phyloP scores from a whole-genome alignment of 2,888 invertebrate species.

The Deilephila porcellus region DNA sequence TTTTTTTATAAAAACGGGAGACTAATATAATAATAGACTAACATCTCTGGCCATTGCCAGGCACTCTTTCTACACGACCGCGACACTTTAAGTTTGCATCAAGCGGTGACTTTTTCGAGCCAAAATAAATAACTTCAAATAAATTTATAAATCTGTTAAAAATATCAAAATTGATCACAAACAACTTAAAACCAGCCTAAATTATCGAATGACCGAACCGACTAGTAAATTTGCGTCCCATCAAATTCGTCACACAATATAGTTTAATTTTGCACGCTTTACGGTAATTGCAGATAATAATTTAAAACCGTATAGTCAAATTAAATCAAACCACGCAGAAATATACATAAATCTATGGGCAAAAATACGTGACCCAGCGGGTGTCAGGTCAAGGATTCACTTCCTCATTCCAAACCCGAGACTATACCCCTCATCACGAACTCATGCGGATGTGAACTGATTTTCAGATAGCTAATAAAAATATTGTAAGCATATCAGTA shows the following conservation, averaged over 20 bases:
- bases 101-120: too few relatives aligned
- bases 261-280: neutral
- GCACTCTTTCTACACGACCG: too few relatives aligned
- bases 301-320: neutral
- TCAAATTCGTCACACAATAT: neutral
- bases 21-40: too few relatives aligned
- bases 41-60: too few relatives aligned
- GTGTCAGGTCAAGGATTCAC: constrained; percentile 38
- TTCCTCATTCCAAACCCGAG: constrained; percentile 43
- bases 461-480: neutral
- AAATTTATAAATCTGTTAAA: too few relatives aligned
- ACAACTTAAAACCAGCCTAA: neutral
- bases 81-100: too few relatives aligned
- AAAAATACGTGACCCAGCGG: constrained; percentile 14
- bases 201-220: neutral
- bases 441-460: constrained; percentile 29
- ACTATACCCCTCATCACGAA: neutral
- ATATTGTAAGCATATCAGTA: too few relatives aligned
- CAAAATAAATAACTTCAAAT: too few relatives aligned
- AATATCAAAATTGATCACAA: neutral
- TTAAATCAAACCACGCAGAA: constrained; percentile 1
- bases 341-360: neutral
- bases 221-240: neutral
- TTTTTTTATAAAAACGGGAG: too few relatives aligned
- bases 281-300: neutral